A percentile compares a stretch with the other conserved stretches of the same genome.
These are phyloP conservation scores for Syrista parreyssii DNA, from an alignment of 2,888 invertebrate genomes.

Conservation along the genomic window DNA sequence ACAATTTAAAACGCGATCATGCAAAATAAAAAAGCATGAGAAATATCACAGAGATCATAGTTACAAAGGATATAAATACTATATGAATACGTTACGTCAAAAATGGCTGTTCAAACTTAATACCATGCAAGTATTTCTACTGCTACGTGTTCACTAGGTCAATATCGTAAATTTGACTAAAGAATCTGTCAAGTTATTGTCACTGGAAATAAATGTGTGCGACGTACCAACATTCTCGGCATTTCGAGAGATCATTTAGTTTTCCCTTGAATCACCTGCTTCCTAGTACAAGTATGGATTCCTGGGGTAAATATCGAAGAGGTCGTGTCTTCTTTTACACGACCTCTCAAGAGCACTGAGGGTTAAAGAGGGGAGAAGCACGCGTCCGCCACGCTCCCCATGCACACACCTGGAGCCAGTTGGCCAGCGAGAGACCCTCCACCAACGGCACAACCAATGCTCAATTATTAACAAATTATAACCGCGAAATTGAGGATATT, in stretches of 20 bases:
- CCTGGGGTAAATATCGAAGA: not conserved
- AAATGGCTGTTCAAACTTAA: not conserved
- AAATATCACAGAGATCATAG: not conserved
- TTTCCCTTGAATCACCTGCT: not conserved
- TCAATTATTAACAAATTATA: slow-evolving; percentile 61
- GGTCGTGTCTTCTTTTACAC: not conserved
- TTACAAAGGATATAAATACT: not conserved
- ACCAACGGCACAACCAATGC: slow-evolving; percentile 49
- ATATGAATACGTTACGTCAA: not conserved
- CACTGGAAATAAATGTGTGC: not conserved
- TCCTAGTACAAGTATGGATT: not conserved
- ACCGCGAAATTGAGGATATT: slow-evolving; percentile 53
- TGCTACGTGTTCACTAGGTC: not conserved
- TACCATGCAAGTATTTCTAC: not conserved
- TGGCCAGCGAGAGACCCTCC: slow-evolving; percentile 51
- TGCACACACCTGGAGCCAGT: slow-evolving; percentile 60
- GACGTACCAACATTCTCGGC: not conserved
- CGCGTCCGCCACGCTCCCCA: slow-evolving; percentile 59
- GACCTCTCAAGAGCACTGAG: not conserved
- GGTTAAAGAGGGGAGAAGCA: slow-evolving; percentile 55
- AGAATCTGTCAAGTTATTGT: not conserved
- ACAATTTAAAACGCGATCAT: not conserved
- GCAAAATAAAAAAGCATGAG: not conserved
- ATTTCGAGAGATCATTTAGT: not conserved
- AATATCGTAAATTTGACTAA: not conserved